Evolutionary conservation across 2,113 vertebrate genomes (phyloP), one percentile per base, ranked within the genome.

Genomic region (Mugil cephalus): DNA sequence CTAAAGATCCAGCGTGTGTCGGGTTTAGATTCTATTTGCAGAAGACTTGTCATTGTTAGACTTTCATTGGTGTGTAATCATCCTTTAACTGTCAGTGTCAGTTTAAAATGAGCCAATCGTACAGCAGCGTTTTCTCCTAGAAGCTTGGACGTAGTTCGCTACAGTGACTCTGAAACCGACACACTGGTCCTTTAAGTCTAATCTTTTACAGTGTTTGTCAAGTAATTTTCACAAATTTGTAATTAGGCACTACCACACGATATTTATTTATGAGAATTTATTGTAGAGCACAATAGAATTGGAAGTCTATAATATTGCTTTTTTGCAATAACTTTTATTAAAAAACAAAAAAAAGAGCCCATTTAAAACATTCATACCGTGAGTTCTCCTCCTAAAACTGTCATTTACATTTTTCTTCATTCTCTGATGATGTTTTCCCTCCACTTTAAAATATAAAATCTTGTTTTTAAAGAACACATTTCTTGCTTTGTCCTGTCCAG

Each of bases 231-330:
- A 68, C 11, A 21, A 12, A 79, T 74, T 48, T 81, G 65, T 81
- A 69, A 90, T 87, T 61, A 59, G 83, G 76, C 81, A 79, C 21
- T 46, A 71, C 63, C 48, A 77, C 24, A 73, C 40, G 62, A 62
- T 87, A 83, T 82, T 79, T 83, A 80, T 88, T 83, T 88, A 61
- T 84, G 69, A 62, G 64, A 79, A 61, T 77, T 66, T 63, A 46
- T 60, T 52, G 8, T 4, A 17, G 14, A 79, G 18, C 61, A 75
- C 59, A 56, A 78, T 78, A 35, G 11, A 77, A 84, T 84, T 77
- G 82, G 65, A 50, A 19, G 15, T 34, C 43, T 59, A 15, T 59
- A 50, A 15, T 59, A 50, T 48, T 70, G 52, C 71, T 75, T 80
- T 82, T 82, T 76, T 78, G 63, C 84, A 67, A 35, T 48, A 54